Base-by-base conservation (phyloP, 2,113 vertebrate genomes). In the Triplophysa dalaica region DNA sequence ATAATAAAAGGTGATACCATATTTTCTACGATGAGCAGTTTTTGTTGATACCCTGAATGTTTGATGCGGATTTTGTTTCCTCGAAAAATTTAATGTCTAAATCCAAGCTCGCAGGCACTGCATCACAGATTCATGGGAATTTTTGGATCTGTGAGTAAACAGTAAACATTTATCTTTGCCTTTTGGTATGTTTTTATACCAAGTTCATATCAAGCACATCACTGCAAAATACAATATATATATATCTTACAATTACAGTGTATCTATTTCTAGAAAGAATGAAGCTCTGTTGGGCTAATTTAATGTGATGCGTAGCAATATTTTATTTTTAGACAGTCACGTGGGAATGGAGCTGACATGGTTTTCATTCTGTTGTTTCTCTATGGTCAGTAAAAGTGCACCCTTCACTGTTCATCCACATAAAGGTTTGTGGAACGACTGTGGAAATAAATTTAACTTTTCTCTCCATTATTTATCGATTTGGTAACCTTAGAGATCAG, bases 261-360 rank as follows among this genome's bases (percentile, higher is more conserved):
- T 67, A 43, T 74, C 62, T 66, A 14, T 65, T 80, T 80, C 69
- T 58, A 80, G 78, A 29, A 74, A 74, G 61, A 74, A 45, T 19
- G 43, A 80, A 79, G 67, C 43, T 61, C 38, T 19, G 14, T 54
- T 29, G 70, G 16, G 63, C 63, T 75, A 56, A 81, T 50, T 16
- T 43, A 60, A 67, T 61, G 62, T 33, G 79, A 60, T 19, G 38
- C 2, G 8, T 66, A 38, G 50, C 21, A 1, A 75, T 75, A 56
- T 67, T 74, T 74, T 75, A 81, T 75, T 81, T 80, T 81, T 67
- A 81, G 79, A 26, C 61, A 29, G 56, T 79, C 70, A 58, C 70
- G 56, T 60, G 70, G 70, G 61, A 70, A 26, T 22, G 38, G 2
- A 33, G 50, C 48, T 80, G 79, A 56, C 70, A 50, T 67, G 16